Conservation (phyloP, 2,797 vertebrate genomes). For the Alca torda region DNA sequence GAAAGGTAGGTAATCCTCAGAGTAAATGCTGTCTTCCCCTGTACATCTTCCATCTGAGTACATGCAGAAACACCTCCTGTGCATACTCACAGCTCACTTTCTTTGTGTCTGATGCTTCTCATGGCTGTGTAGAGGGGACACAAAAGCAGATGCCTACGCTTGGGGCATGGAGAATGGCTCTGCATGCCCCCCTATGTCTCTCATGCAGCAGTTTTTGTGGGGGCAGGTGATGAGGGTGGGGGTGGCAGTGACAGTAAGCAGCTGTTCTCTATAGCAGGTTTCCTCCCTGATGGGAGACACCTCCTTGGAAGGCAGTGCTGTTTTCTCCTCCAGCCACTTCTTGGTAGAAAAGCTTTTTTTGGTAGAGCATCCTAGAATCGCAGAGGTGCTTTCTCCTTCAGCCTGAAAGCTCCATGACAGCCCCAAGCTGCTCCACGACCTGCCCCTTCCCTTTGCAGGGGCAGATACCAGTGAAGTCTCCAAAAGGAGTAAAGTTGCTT, state of each 20-base stretch:
- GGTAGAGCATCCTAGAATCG: not conserved
- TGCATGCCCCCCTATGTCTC: not conserved
- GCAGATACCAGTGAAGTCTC: not conserved
- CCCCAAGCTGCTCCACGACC: not conserved
- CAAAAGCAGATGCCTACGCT: not conserved
- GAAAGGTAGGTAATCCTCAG: not conserved
- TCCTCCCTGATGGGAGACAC: not conserved
- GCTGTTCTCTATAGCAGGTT: not conserved
- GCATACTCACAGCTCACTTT: not conserved
- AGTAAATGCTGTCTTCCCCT: not conserved
- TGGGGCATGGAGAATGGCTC: not conserved
- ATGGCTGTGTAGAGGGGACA: not conserved
- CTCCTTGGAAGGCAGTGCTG: too few relatives aligned
- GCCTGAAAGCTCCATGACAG: not conserved
- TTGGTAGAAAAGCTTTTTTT: not conserved
- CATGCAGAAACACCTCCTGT: not conserved
- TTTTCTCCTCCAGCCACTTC: not conserved
- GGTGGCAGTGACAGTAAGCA: not conserved
- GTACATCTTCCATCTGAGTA: not conserved
- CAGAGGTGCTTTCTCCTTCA: not conserved
- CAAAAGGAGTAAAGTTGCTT: not conserved
- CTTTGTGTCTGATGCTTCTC: not conserved
- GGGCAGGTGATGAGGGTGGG: not conserved
- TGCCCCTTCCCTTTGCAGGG: not conserved
- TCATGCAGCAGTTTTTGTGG: not conserved